phyloP scores from a whole-genome alignment of 2,113 vertebrate genomes.

The Mastomys natalensis region DNA sequence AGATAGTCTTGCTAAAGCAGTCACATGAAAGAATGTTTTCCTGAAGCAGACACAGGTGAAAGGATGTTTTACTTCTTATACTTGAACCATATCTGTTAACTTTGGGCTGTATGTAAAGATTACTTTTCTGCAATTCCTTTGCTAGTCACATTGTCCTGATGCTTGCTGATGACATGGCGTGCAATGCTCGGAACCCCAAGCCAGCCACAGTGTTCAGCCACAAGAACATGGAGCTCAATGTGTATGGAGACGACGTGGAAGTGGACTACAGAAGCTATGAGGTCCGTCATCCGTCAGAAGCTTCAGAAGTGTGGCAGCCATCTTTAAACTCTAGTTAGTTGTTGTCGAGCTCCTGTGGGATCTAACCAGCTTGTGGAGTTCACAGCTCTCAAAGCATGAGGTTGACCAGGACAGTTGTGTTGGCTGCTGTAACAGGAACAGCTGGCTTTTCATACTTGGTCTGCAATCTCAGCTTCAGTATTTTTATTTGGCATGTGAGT shows the following conservation, averaged over 20 bases:
- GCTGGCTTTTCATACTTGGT: constrained; percentile 30
- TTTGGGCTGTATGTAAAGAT: constrained; percentile 37
- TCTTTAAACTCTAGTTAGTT: constrained; percentile 11
- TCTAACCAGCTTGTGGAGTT: constrained; percentile 32
- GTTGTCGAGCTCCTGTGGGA: not conserved
- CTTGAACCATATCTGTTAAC: not conserved
- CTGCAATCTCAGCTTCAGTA: not conserved
- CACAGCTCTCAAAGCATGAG: not conserved
- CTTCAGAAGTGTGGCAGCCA: not conserved
- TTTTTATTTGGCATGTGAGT: constrained; percentile 41
- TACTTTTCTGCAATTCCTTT: constrained; percentile 30
- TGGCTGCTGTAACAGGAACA: not conserved
- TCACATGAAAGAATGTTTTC: too few relatives aligned
- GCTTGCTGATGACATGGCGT: constrained; percentile 99
- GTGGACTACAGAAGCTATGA: constrained; percentile 99
- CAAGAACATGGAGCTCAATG: constrained; percentile 99
- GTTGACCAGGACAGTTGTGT: not conserved
- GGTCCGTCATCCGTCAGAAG: constrained; percentile 83
- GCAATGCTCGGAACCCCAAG: constrained; percentile 97
- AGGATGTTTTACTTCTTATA: not conserved
- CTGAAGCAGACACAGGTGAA: too few relatives aligned
- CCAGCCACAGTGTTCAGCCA: constrained; percentile 99
- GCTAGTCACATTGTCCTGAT: constrained; percentile 97
- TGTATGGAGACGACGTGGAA: constrained; percentile 98
- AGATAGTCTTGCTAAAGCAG: too few relatives aligned